Percentiles rank a stretch among this genome's conserved stretches.
These are phyloP conservation scores for Sebastolobus altivelis DNA, from an alignment of 2,797 vertebrate genomes.

Conservation along the genomic window DNA sequence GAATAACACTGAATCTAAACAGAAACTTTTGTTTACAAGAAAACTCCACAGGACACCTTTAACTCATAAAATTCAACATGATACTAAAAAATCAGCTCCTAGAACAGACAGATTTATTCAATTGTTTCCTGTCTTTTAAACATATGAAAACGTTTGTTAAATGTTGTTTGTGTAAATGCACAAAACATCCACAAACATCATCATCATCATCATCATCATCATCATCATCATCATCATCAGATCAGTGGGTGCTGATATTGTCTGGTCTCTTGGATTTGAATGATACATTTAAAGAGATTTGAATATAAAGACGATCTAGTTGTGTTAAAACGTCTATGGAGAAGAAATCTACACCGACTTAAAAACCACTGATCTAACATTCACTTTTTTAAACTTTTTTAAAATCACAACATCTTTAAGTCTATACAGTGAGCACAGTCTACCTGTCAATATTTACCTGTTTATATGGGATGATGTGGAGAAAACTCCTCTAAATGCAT, in stretches of 20 bases:
- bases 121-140: not conserved
- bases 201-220: too few relatives aligned
- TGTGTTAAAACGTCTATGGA: not conserved
- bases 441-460: not conserved
- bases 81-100: not conserved
- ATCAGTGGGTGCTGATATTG: not conserved
- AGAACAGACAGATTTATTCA: not conserved
- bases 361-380: not conserved
- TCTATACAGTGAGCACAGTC: not conserved
- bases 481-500: not conserved
- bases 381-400: not conserved
- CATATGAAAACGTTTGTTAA: not conserved
- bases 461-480: not conserved
- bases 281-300: slow-evolving; percentile 4
- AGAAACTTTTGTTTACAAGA: not conserved
- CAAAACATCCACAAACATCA: too few relatives aligned
- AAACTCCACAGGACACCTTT: not conserved
- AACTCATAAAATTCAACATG: not conserved
- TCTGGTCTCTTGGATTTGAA: slow-evolving; percentile 6
- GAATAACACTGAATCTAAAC: not conserved
- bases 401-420: not conserved
- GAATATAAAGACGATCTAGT: not conserved
- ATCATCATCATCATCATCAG: not conserved
- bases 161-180: too few relatives aligned
- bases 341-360: not conserved